A percentile compares a stretch with the other conserved stretches of the same genome.
Evolutionary conservation across 2,888 invertebrate species (phyloP).

Genomic region (Sminthurinus aureus): DNA sequence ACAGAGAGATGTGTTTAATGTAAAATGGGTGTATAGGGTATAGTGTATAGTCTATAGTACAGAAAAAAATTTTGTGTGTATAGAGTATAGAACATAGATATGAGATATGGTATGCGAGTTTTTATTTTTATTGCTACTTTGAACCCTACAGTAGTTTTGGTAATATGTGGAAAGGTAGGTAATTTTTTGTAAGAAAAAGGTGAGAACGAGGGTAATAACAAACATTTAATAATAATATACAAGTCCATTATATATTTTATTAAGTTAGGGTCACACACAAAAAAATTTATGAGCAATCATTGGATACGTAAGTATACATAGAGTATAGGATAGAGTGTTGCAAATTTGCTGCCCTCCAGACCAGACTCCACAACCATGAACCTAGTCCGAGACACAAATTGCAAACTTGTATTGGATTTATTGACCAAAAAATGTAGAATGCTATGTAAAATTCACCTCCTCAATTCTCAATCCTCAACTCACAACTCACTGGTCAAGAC

Average conservation of each 20-base stretch:
- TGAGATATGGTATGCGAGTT: too few relatives aligned
- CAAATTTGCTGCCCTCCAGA: constrained; percentile 37
- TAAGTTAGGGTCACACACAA: too few relatives aligned
- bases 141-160: too few relatives aligned
- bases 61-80: too few relatives aligned
- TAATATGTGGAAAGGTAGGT: not conserved
- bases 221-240: constrained; percentile 1
- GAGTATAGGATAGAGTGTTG: not conserved
- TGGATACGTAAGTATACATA: not conserved
- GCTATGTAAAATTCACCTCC: not conserved
- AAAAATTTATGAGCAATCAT: constrained; percentile 32
- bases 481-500: not conserved
- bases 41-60: too few relatives aligned
- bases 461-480: not conserved
- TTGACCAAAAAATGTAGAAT: constrained; percentile 19
- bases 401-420: constrained; percentile 41
- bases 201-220: constrained; percentile 7
- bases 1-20: too few relatives aligned
- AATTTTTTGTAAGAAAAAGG: not conserved
- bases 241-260: too few relatives aligned
- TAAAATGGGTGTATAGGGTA: too few relatives aligned
- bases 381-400: constrained; percentile 28
- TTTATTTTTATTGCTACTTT: too few relatives aligned
- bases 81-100: too few relatives aligned
- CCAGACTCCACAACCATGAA: not conserved